Evolutionary conservation across 2,113 vertebrate genomes (phyloP), one percentile per base, ranked within the genome.

Genomic region (Scartelaos histophorus): DNA sequence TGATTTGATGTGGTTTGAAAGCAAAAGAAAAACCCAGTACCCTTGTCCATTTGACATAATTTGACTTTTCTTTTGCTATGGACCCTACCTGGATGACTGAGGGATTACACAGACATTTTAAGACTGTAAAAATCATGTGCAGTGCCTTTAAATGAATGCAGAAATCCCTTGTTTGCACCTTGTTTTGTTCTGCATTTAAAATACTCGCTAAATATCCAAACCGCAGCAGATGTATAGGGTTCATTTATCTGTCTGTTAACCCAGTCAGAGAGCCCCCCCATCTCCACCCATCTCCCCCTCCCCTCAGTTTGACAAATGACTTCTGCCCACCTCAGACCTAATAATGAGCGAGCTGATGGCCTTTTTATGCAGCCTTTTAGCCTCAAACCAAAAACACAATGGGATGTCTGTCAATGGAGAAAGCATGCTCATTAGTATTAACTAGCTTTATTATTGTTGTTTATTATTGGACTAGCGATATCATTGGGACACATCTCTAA

Each of bases 401-500:
- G 54, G 81, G 82, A 73, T 54, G 78, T 24, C 83, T 82, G 76
- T 88, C 53, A 79, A 53, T 86, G 83, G 75, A 82, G 73, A 74
- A 77, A 75, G 70, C 46, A 73, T 74, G 74, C 80, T 78, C 73
- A 85, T 82, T 80, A 73, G 79, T 61, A 29, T 71, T 82, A 86
- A 87, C 77, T 74, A 71, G 66, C 66, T 73, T 75, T 51, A 60
- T 84, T 78, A 61, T 82, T 85, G 75, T 89, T 82, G 80, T 73
- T n/a, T 34, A 13, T 67, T 56, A 56, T 87, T 89, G 85, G 88
- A 90, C 87, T 88, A 74, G 73, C 71, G 66, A 69, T 74, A 83
- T 91, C 38, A 57, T 89, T 92, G 92, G 84, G 88, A 90, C 76
- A 70, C 84, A 79, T 88, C 89, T 79, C 67, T 34, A 43, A 83